Percentiles rank a stretch among this genome's conserved stretches.
These are phyloP conservation scores for Armadillidium nasatum DNA, from an alignment of 1,140 invertebrate species.

Conservation along the genomic window DNA sequence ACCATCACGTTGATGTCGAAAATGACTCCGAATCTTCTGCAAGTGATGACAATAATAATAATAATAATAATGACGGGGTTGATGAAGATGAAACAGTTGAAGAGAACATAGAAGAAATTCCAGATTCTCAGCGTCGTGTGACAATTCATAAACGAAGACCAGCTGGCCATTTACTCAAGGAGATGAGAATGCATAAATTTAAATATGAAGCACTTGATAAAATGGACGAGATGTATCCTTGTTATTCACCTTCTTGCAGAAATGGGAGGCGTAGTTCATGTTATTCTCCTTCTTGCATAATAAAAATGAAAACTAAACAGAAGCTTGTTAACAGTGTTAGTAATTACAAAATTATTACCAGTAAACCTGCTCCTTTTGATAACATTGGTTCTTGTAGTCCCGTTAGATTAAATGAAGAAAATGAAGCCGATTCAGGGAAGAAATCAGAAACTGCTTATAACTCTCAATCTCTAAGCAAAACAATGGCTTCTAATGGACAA, in stretches of 20 bases:
- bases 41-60: conserved; percentile 45
- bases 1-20: conserved; percentile 51
- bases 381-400: conserved; percentile 34
- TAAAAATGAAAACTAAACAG: conserved; percentile 36
- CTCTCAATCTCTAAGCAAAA: too few species aligned
- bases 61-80: conserved; percentile 44
- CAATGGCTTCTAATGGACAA: conserved; percentile 23
- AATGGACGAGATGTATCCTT: conserved; percentile 32
- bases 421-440: conserved; percentile 23
- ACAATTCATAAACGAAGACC: conserved; percentile 41
- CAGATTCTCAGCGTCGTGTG: conserved; percentile 35
- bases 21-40: conserved; percentile 48
- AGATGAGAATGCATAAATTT: conserved; percentile 38
- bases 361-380: conserved; percentile 39
- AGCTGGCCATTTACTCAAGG: conserved; percentile 41
- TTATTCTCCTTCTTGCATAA: conserved; percentile 41
- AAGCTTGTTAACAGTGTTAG: conserved; percentile 38
- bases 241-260: conserved; percentile 39
- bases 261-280: conserved; percentile 29
- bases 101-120: conserved; percentile 42
- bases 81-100: conserved; percentile 45
- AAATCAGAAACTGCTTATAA: conserved; percentile 18
- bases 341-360: conserved; percentile 43
- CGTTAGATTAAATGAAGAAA: conserved; percentile 26
- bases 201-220: conserved; percentile 44